phyloP scores from a whole-genome alignment of 1,140 invertebrate genomes.

The Charaxes varanes region DNA sequence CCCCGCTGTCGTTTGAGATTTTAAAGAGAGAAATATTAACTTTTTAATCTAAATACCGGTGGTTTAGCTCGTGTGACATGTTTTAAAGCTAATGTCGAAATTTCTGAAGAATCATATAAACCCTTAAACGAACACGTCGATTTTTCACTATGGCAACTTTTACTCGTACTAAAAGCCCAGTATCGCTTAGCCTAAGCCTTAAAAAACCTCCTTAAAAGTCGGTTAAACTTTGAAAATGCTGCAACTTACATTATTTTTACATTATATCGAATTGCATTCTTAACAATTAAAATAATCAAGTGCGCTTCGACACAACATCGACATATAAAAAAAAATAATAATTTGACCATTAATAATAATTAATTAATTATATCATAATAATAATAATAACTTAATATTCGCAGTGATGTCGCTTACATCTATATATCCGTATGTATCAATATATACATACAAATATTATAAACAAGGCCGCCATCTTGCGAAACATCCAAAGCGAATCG shows the following conservation, averaged over 20 bases:
- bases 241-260: slow-evolving; percentile 44
- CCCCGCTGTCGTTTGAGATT: slow-evolving; percentile 20
- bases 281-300: slow-evolving; percentile 26
- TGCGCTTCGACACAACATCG: slow-evolving; percentile 59
- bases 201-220: slow-evolving; percentile 24
- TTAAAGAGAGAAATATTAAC: slow-evolving; percentile 22
- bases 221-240: slow-evolving; percentile 38
- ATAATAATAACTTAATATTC: slow-evolving; percentile 58
- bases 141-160: slow-evolving; percentile 62
- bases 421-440: slow-evolving; percentile 29
- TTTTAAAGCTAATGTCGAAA: slow-evolving; percentile 55
- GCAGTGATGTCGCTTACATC: slow-evolving; percentile 52
- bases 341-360: slow-evolving; percentile 27
- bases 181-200: slow-evolving; percentile 49
- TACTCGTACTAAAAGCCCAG: slow-evolving; percentile 42
- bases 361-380: slow-evolving; percentile 37
- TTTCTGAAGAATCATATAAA: slow-evolving; percentile 22
- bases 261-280: slow-evolving; percentile 36
- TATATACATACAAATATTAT: slow-evolving; percentile 35
- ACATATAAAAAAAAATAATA: slow-evolving; percentile 43
- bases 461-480: slow-evolving; percentile 24
- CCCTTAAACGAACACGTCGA: slow-evolving; percentile 38
- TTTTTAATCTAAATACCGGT: slow-evolving; percentile 57
- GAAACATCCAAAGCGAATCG: slow-evolving; percentile 5
- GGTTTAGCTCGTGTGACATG: slow-evolving; percentile 62